Evolutionary conservation across 2,888 invertebrate species (phyloP), one percentile per base, ranked within the genome.

Genomic region (Trypoxylon attenuatum): DNA sequence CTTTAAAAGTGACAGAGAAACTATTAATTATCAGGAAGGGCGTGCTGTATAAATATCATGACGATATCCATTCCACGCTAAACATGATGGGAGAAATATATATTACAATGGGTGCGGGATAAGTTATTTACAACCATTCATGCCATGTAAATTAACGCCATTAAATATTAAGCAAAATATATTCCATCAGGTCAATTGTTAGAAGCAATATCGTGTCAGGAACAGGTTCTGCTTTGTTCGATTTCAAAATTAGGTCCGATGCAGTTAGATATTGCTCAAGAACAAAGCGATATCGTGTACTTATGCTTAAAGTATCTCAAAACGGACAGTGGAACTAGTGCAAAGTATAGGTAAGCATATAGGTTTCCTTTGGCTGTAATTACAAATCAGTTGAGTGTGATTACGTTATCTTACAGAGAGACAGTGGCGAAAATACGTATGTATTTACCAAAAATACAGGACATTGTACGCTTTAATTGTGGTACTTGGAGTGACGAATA

Each of bases 241-340:
- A 90, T 90, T 73, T 89, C 90, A 71, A 89, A 90, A 13, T 33
- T 4, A 13, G 33, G 33, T 2, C 13, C 33, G 5, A 33, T 33
- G 33, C 10, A 5, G n/a, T 4, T 33, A 3, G 33, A 33, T 13
- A 13, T 33, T 13, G n/a, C 33, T 13, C 10, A 4, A 10, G 33
- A 93, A 79, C 84, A 93, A 19, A 89, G 91, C 50, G 92, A 92
- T 78, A 87, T 91, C 16, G 89, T 91, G 0, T 91, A 92, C 69
- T 88, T 92, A 19, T 89, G 90, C 87, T 76, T 90, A 65, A 89
- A 88, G 64, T 88, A 90, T 66, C 85, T 91, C 13, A 72, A 76
- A 39, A 73, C 62, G 19, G 58, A 68, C 16, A 71, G 33, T 33
- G 76, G 13, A 65, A 68, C 33, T 18, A 71, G 33, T 33, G 76